Evolutionary conservation across 2,888 invertebrate genomes (phyloP), one percentile per base, ranked within the genome.

Genomic region (Monoplex corrugatus): DNA sequence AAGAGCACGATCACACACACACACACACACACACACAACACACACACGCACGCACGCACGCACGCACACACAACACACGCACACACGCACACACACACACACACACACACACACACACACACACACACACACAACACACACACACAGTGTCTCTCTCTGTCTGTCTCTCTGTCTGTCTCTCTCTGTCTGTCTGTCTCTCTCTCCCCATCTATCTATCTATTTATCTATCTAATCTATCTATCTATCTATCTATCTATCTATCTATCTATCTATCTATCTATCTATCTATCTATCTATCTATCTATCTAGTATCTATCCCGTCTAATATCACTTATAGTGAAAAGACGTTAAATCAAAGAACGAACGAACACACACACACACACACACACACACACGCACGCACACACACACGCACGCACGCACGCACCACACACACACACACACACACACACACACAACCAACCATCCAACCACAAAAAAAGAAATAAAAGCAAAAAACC

Each of bases 381-480:
- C 68, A 68, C 1, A 68, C 68, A 68, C 32, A 68, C 68, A 28
- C 68, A 68, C 68, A 10, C 68, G n/a, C 8, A 68, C 68, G n/a
- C 68, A 68, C 68, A 68, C 28, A 68, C 68, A 3, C 68, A 68
- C 68, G 32, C 68, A 68, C 68, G 68, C 68, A 68, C 10, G 28
- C 28, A 63, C 28, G 28, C 28, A 63, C 63, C 28, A 63, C 68
- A 68, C 68, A 68, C 68, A 68, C 68, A 68, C 68, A 68, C 13
- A 68, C 68, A 68, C 68, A 68, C 68, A 68, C 68, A 68, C 68
- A 68, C 68, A 68, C 68, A 68, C 23, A 13, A n/a, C n/a, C n/a
- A n/a, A n/a, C n/a, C n/a, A n/a, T n/a, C n/a, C n/a, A n/a, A n/a
- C n/a, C n/a, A n/a, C n/a, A n/a, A n/a, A n/a, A n/a, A n/a, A n/a